A percentile compares a stretch with the other conserved stretches of the same genome.
phyloP scores from a whole-genome alignment of 2,797 vertebrate genomes.

The Hephaestus fuliginosus region DNA sequence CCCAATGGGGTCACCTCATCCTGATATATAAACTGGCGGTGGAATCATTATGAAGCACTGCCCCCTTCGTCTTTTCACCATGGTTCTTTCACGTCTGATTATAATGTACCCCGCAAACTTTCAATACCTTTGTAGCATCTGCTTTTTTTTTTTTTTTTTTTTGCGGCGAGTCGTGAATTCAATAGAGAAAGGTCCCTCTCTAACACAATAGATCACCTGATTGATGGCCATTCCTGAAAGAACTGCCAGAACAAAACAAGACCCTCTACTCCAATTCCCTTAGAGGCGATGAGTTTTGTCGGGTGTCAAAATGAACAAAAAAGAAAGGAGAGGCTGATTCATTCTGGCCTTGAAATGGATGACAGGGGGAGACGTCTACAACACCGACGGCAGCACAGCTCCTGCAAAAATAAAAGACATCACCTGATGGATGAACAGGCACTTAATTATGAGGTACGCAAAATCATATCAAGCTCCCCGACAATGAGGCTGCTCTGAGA shows the following conservation, averaged over 20 bases:
- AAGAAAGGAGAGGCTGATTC: conserved; percentile 79
- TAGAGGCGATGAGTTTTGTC: conserved; percentile 87
- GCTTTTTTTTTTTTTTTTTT: conserved; percentile 52
- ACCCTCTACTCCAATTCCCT: conserved; percentile 87
- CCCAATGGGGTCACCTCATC: conserved; percentile 58
- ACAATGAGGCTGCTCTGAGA: conserved; percentile 36
- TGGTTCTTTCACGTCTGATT: conserved; percentile 62
- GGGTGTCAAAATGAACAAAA: conserved; percentile 85
- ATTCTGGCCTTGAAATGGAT: conserved; percentile 81
- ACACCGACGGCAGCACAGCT: conserved; percentile 54
- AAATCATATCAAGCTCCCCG: conserved; percentile 54
- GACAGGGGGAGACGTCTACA: conserved; percentile 62
- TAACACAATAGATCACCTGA: conserved; percentile 86
- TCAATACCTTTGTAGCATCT: conserved; percentile 84
- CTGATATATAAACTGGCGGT: conserved; percentile 59
- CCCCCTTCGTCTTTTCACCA: conserved; percentile 35
- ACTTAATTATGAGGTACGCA: conserved; percentile 69
- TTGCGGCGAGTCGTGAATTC: conserved; percentile 79
- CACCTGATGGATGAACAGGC: conserved; percentile 64
- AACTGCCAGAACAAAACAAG: conserved; percentile 87
- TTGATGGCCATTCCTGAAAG: conserved; percentile 86
- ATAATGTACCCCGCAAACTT: conserved; percentile 82
- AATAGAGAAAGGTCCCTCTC: conserved; percentile 83
- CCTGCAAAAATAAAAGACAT: conserved; percentile 60
- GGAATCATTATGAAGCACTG: conserved; percentile 68